phyloP scores from a whole-genome alignment of 2,113 vertebrate genomes.

The Eurypyga helias region DNA sequence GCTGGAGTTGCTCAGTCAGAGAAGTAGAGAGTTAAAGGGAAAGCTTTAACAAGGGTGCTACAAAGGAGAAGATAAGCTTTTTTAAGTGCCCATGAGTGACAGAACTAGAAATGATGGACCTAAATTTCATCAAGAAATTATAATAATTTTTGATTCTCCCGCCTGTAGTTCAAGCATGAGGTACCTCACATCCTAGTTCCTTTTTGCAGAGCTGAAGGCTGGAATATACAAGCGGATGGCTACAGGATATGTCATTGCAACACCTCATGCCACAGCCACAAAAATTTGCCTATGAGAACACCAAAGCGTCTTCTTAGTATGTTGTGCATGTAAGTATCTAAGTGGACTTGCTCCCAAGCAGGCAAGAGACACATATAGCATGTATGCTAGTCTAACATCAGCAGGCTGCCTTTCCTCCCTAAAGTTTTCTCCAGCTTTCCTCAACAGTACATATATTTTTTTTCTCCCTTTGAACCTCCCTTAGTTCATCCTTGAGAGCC shows the following conservation, averaged over 20 bases:
- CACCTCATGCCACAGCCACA: not conserved
- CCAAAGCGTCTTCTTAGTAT: not conserved
- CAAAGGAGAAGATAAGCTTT: not conserved
- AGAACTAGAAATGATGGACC: not conserved
- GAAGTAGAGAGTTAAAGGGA: not conserved
- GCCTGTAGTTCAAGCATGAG: not conserved
- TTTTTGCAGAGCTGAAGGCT: not conserved
- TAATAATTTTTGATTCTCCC: not conserved
- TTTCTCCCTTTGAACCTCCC: not conserved
- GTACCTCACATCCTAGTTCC: not conserved
- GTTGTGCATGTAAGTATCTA: not conserved
- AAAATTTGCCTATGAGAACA: not conserved
- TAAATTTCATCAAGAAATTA: not conserved
- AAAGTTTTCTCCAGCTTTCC: not conserved
- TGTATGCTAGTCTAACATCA: not conserved
- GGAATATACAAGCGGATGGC: not conserved
- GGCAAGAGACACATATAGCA: not conserved
- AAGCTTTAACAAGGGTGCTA: not conserved
- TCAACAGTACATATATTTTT: not conserved
- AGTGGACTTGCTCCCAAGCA: not conserved
- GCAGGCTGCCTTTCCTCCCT: not conserved
- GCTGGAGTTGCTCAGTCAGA: not conserved
- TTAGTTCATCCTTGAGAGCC: not conserved
- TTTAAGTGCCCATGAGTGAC: accelerated
- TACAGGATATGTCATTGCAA: not conserved